Evolutionary conservation across 2,797 vertebrate species (phyloP).

Genomic region (Sebastes paucispinis): DNA sequence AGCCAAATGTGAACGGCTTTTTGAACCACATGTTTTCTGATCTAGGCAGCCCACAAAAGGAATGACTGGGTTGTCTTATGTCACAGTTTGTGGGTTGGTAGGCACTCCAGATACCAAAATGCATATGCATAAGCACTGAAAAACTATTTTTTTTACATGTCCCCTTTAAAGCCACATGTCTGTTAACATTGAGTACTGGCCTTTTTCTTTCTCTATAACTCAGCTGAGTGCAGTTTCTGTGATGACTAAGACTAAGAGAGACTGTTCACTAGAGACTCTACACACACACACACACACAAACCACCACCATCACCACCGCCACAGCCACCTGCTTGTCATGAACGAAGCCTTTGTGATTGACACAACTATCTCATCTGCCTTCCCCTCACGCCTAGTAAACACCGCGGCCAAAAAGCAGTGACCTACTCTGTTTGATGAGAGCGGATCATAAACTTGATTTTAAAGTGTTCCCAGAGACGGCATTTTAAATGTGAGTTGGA

Average conservation of each 20-base stretch:
- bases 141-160: neutral
- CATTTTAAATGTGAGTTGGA: conserved; percentile 37
- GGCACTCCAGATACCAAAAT: neutral
- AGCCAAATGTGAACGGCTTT: too few relatives aligned
- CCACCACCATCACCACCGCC: conserved; percentile 29
- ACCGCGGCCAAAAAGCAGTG: conserved; percentile 55
- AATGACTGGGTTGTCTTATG: neutral
- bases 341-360: conserved; percentile 80
- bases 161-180: conserved; percentile 21
- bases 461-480: conserved; percentile 31
- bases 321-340: conserved; percentile 79
- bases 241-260: conserved; percentile 72
- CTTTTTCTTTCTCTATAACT: conserved; percentile 35
- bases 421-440: conserved; percentile 59
- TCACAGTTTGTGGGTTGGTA: neutral
- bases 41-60: neutral
- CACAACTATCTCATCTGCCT: conserved; percentile 69
- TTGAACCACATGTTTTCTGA: too few relatives aligned
- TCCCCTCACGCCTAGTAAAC: conserved; percentile 69
- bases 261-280: conserved; percentile 64
- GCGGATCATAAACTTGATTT: conserved; percentile 60
- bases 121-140: neutral
- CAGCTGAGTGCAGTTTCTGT: conserved; percentile 65
- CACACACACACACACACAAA: neutral
- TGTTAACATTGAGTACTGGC: conserved; percentile 22